Base-by-base conservation (phyloP, 2,113 vertebrate species). In the Hylia prasina region DNA sequence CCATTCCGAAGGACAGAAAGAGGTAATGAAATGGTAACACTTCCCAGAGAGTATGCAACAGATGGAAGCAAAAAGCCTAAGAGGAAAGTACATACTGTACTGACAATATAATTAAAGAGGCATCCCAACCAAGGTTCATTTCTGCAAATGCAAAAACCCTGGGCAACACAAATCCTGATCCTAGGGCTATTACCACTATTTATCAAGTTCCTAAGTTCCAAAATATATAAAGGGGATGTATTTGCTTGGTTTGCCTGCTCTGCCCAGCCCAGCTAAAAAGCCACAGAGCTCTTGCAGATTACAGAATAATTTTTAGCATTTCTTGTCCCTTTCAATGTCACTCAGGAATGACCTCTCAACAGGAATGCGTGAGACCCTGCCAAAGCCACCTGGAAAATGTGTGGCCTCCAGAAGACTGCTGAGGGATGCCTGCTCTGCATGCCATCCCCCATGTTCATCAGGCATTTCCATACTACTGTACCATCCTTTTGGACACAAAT, bases 371-470 rank as follows among this genome's bases (percentile, higher is more conserved):
- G 1, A 70, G 56, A 63, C 18, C 11, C 15, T 44, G 31, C 22
- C 68, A 69, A 47, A 57, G 23, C 13, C 44, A 51, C 22, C 27
- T 42, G n/a, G 28, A 65, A 88, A 61, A 69, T 0, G 0, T 6
- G 25, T 31, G 56, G 10, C 10, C 15, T 92, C 54, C 58, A 78
- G 40, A 73, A 37, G 35, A 33, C 28, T 50, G 30, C 25, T n/a
- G 76, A 90, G 28, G 48, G 31, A 20, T 57, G 63, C 11, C 61
- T 54, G 11, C 7, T 76, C 45, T 20, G 20, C 31, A 23, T 7
- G 35, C 28, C 2, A 1, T 15, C 27, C 44, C 20, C 5, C 0
- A 0, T 2, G 3, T 33, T 72, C 5, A 2, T 57, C 22, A 44
- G 37, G 42, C 1, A 8, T 23, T 50, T 81, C 66, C 60, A 65